phyloP scores from a whole-genome alignment of 2,113 vertebrate genomes.

The Mustela lutreola region DNA sequence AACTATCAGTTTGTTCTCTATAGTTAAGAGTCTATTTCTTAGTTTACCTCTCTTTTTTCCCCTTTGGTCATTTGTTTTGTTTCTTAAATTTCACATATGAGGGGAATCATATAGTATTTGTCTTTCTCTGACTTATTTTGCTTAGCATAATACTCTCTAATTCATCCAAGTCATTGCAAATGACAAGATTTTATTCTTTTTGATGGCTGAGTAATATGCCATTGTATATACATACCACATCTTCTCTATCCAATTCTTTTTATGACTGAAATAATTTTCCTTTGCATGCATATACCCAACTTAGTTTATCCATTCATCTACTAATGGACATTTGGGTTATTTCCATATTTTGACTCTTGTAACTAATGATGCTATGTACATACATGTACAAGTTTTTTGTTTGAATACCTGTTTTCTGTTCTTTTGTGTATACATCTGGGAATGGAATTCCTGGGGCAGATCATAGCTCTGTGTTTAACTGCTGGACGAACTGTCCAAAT shows the following conservation, averaged over 20 bases:
- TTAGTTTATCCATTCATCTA: neutral
- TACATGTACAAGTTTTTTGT: neutral
- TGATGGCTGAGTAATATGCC: neutral
- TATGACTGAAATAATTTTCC: neutral
- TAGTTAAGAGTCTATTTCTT: neutral
- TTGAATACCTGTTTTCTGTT: neutral
- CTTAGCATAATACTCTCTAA: neutral
- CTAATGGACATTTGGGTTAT: neutral
- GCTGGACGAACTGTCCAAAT: neutral
- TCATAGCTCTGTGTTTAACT: neutral
- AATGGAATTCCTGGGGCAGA: neutral
- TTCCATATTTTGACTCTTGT: neutral
- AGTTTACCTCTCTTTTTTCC: neutral
- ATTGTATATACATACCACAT: neutral
- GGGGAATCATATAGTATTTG: neutral
- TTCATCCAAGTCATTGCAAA: neutral
- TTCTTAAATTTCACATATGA: neutral
- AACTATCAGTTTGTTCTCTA: neutral
- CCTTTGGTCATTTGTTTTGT: neutral
- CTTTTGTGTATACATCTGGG: neutral
- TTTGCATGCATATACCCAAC: neutral
- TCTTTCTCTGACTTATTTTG: neutral
- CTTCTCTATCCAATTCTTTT: neutral
- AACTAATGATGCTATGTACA: neutral
- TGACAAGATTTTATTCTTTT: neutral